Evolutionary conservation across 1,140 invertebrate species (phyloP).

Genomic region (Bombyx mandarina): DNA sequence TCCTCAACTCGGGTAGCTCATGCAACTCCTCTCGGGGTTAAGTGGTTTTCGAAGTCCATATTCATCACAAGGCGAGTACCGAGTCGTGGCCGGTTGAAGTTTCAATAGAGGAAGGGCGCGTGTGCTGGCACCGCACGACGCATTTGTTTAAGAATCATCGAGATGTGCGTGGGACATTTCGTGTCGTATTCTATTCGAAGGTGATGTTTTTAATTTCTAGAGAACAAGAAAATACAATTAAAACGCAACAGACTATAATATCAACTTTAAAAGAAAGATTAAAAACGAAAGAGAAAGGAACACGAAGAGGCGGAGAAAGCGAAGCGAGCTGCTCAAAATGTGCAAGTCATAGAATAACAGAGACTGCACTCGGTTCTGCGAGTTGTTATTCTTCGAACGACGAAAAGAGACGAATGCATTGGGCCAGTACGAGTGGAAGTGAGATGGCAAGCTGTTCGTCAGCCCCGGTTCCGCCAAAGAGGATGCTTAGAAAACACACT

Average conservation of each 20-base stretch:
- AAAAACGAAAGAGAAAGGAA: slow-evolving; percentile 6
- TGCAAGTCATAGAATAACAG: not conserved
- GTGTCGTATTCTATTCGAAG: slow-evolving; percentile 1
- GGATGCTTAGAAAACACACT: slow-evolving; percentile 18
- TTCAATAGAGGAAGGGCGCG: too few species aligned
- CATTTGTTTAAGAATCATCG: too few species aligned
- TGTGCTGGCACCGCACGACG: slow-evolving; percentile 8
- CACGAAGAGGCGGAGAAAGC: slow-evolving; percentile 5
- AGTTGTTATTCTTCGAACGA: slow-evolving; percentile 1
- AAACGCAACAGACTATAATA: slow-evolving; percentile 28
- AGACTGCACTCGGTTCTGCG: not conserved
- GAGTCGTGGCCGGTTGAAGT: too few species aligned
- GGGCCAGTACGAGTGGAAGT: slow-evolving; percentile 9
- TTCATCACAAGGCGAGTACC: too few species aligned
- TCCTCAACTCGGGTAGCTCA: too few species aligned
- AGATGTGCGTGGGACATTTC: too few species aligned
- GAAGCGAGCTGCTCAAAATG: slow-evolving; percentile 25
- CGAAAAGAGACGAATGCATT: slow-evolving; percentile 10
- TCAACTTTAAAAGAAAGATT: slow-evolving; percentile 12
- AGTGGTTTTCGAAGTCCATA: too few species aligned
- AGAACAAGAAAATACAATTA: slow-evolving; percentile 35
- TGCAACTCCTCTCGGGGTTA: too few species aligned
- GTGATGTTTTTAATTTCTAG: slow-evolving; percentile 10
- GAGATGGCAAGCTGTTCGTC: slow-evolving; percentile 27
- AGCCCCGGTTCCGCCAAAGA: slow-evolving; percentile 27